These are phyloP conservation scores for Dermatophagoides farinae DNA, from an alignment of 1,140 invertebrate genomes.

Conservation along the genomic window DNA sequence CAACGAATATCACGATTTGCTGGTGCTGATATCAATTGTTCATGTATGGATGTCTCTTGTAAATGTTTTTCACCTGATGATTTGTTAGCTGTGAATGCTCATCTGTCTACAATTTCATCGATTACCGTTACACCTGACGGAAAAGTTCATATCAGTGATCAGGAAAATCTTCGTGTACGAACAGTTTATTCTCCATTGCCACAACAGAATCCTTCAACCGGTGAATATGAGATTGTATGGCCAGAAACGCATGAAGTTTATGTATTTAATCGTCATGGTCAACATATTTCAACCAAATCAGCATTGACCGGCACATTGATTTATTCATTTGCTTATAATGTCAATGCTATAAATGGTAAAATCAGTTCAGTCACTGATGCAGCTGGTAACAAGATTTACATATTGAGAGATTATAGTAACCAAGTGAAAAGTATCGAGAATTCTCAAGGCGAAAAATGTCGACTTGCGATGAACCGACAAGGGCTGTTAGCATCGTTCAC, in stretches of 20 bases:
- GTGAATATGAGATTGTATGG: conserved; percentile 73
- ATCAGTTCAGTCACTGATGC: conserved; percentile 75
- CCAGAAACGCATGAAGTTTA: conserved; percentile 73
- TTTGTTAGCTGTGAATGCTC: conserved; percentile 64
- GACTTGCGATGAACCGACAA: conserved; percentile 43
- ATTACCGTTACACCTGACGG: conserved; percentile 81
- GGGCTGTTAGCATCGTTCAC: conserved; percentile 19
- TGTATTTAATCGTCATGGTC: conserved; percentile 68
- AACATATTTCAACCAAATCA: conserved; percentile 79
- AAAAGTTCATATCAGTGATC: conserved; percentile 77
- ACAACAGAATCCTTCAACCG: conserved; percentile 57
- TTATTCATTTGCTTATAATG: conserved; percentile 86
- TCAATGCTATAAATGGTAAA: conserved; percentile 86
- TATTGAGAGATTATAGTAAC: conserved; percentile 58
- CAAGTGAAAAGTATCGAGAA: conserved; percentile 68
- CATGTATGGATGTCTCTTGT: conserved; percentile 30
- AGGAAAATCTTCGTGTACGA: conserved; percentile 59
- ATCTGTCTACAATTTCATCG: conserved; percentile 72
- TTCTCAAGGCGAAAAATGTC: conserved; percentile 72
- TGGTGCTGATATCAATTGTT: conserved; percentile 29
- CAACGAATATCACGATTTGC: conserved; percentile 28
- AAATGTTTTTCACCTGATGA: conserved; percentile 75
- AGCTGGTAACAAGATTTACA: conserved; percentile 75
- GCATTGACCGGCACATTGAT: conserved; percentile 70
- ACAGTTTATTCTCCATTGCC: conserved; percentile 75